Base-by-base conservation (phyloP, 2,888 invertebrate species). In the Sarcophaga subvicina region DNA sequence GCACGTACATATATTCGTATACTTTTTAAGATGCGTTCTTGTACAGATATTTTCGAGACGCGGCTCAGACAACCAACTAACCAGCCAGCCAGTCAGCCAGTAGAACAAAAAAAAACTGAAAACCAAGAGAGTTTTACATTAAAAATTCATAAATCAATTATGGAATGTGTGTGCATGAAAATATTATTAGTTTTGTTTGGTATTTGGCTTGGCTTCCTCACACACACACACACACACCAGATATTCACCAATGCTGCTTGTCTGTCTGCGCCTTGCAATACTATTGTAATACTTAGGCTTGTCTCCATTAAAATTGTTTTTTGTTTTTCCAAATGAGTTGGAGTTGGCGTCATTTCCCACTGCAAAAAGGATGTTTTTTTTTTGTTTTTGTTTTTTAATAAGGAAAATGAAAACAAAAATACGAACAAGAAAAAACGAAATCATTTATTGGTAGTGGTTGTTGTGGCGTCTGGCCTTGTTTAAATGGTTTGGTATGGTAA, bases 81-180 rank as follows among this genome's bases (percentile, higher is more conserved):
- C 47, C 60, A 82, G 12, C 54, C 75, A 76, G 37, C 76, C 62
- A 73, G 67, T 76, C 59, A 76, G 22, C 62, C 37, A 72, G 27
- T 22, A 49, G 37, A n/a, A 45, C 88, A 76, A 63, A 0, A 63
- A 0, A 77, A 10, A 6, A 83, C 66, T 80, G 75, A 81, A 80
- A 85, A 78, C 20, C 47, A 59, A 71, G 72, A 47, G 86, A 88
- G 89, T 90, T 91, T 91, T 91, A 90, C 92, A 92, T 92, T 92
- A 92, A 91, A 91, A 92, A 92, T 92, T 92, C 92, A 92, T 92
- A 92, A 92, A 92, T 92, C 92, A 92, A 92, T 92, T 92, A 92
- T 92, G 92, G 92, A 92, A 92, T 92, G 92, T 91, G 92, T 91
- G 91, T 90, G 88, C 91, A 91, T 90, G 91, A 91, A 92, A 91